Conservation (phyloP, 2,888 invertebrate genomes). For the Melangyna quadrimaculata region DNA sequence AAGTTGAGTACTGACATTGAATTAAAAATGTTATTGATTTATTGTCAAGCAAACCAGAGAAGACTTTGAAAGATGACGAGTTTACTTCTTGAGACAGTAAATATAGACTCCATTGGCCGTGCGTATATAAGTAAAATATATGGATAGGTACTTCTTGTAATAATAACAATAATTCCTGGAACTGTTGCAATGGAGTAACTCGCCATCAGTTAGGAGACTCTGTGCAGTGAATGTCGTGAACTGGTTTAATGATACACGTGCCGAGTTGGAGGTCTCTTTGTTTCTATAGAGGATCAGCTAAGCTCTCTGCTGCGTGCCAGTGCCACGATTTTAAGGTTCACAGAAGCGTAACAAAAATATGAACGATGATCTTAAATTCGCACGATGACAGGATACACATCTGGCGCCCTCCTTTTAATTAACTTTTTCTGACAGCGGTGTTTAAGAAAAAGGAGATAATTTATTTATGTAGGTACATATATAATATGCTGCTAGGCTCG, state of each 20-base stretch:
- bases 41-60: conserved; percentile 50
- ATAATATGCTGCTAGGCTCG: no score
- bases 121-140: background rate
- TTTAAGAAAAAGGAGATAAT: conserved; percentile 50
- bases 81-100: conserved; percentile 25
- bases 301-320: background rate
- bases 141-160: background rate
- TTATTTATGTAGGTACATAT: conserved; percentile 42
- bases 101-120: background rate
- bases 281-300: conserved; percentile 27
- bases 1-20: conserved; percentile 37
- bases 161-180: conserved; percentile 27
- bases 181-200: conserved; percentile 23
- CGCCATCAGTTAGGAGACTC: background rate
- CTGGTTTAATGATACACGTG: conserved; percentile 68
- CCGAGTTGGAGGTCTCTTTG: conserved; percentile 49
- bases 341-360: conserved; percentile 42
- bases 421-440: conserved; percentile 64
- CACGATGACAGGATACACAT: conserved; percentile 71
- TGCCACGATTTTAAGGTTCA: background rate
- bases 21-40: conserved; percentile 61
- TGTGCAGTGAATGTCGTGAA: background rate
- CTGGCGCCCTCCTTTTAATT: conserved; percentile 69
- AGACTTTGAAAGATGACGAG: conserved; percentile 41
- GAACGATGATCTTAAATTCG: conserved; percentile 57